phyloP scores from a whole-genome alignment of 2,888 invertebrate species.

The Coelinius sp. region DNA sequence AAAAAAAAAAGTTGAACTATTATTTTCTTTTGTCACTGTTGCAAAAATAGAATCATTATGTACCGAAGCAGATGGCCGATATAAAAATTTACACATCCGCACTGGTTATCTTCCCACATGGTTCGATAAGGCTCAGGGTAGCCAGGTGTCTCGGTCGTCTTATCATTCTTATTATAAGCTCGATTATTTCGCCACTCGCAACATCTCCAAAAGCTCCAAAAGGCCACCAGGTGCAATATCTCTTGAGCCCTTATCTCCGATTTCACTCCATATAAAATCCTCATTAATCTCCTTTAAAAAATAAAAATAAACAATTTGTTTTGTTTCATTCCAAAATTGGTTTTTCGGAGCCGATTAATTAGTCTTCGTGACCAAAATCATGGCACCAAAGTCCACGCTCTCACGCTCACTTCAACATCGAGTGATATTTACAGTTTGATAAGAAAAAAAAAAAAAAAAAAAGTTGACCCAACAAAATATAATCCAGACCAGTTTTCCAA shows the following conservation, averaged over 20 bases:
- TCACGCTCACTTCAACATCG: constrained; percentile 3
- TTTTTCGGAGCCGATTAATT: background rate
- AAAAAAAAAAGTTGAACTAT: no score
- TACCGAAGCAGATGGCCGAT: constrained; percentile 2
- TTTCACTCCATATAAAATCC: background rate
- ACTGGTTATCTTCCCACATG: constrained; percentile 15
- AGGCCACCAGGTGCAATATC: background rate
- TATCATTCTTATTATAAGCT: constrained; percentile 9
- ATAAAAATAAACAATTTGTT: background rate
- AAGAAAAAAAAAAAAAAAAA: background rate
- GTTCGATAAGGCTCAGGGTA: background rate
- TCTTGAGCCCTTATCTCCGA: background rate
- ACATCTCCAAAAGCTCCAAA: background rate
- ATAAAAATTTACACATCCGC: constrained; percentile 2
- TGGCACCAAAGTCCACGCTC: constrained; percentile 1
- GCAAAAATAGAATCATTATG: background rate
- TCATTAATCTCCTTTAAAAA: background rate
- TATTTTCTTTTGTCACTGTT: background rate
- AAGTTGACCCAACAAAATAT: constrained; percentile 8
- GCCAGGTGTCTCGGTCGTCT: constrained; percentile 7
- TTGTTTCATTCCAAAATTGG: background rate
- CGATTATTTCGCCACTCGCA: background rate
- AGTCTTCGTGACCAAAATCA: constrained; percentile 20
- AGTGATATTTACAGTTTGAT: constrained; percentile 21
- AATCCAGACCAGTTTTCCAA: constrained; percentile 12